Evolutionary conservation across 2,113 vertebrate genomes (phyloP).

Genomic region (Rhea americana): DNA sequence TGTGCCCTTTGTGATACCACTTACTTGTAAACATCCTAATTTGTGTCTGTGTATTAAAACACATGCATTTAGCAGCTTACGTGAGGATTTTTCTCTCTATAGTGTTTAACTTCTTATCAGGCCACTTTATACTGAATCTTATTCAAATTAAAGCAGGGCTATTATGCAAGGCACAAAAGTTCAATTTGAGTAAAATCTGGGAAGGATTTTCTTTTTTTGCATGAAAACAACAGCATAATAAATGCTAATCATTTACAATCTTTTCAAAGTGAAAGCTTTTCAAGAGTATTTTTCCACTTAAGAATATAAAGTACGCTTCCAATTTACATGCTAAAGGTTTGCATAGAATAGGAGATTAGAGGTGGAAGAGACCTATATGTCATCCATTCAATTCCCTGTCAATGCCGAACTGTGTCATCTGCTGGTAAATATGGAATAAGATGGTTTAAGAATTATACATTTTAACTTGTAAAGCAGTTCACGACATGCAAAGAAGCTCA

Average conservation of each 20-base stretch:
- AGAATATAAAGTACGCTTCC: neutral
- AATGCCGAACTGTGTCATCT: neutral
- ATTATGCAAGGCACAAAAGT: neutral
- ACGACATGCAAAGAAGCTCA: rapidly evolving
- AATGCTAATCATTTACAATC: constrained; percentile 8
- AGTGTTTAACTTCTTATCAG: neutral
- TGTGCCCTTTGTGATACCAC: neutral
- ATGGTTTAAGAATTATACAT: neutral
- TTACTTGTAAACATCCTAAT: constrained; percentile 50
- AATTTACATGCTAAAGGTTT: neutral
- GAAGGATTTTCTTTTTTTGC: neutral
- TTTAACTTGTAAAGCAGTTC: neutral
- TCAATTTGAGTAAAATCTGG: neutral
- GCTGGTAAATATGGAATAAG: neutral
- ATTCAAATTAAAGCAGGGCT: neutral
- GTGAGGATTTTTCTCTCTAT: neutral
- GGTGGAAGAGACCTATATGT: neutral
- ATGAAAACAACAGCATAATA: neutral
- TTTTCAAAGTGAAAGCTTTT: neutral
- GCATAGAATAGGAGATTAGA: neutral
- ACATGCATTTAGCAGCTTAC: neutral
- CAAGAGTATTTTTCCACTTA: neutral
- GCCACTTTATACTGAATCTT: neutral
- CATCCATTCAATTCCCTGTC: neutral
- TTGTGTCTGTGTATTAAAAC: neutral